Evolutionary conservation across 2,888 invertebrate genomes (phyloP).

Genomic region (Synanthedon formicaeformis): DNA sequence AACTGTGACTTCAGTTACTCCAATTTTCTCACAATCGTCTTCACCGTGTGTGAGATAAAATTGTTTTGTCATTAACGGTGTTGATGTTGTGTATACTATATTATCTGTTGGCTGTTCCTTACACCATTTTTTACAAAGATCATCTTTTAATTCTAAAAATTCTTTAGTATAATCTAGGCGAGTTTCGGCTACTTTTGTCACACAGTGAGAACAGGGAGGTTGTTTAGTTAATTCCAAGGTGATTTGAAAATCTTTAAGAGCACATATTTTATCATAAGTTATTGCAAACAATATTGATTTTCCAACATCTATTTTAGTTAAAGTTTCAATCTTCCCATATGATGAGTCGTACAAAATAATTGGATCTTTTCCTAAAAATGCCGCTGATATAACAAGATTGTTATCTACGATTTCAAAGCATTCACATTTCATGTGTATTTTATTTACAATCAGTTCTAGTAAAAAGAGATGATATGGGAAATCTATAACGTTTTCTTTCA

Average conservation of each 20-base stretch:
- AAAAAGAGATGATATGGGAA: conserved; percentile 60
- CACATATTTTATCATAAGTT: conserved; percentile 61
- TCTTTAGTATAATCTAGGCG: conserved; percentile 49
- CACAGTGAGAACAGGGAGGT: conserved; percentile 50
- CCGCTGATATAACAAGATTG: conserved; percentile 51
- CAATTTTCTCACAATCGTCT: conserved; percentile 42
- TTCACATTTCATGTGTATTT: conserved; percentile 63
- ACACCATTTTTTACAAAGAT: conserved; percentile 50
- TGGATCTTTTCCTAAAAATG: conserved; percentile 51
- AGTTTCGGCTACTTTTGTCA: conserved; percentile 51
- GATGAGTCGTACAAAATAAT: conserved; percentile 49
- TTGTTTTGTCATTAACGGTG: conserved; percentile 48
- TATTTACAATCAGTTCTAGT: conserved; percentile 56
- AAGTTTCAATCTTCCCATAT: conserved; percentile 46
- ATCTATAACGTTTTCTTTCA: conserved; percentile 25
- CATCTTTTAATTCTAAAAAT: conserved; percentile 39
- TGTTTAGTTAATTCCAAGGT: conserved; percentile 45
- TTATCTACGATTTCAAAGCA: conserved; percentile 56
- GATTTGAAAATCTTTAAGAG: conserved; percentile 45
- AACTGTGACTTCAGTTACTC: conserved; percentile 49
- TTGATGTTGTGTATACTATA: conserved; percentile 52
- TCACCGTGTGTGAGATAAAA: conserved; percentile 49
- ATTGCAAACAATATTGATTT: conserved; percentile 60
- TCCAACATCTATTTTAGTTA: conserved; percentile 47
- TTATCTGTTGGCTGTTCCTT: conserved; percentile 49